phyloP scores from a whole-genome alignment of 2,888 invertebrate species.

The Perizoma affinitatum region DNA sequence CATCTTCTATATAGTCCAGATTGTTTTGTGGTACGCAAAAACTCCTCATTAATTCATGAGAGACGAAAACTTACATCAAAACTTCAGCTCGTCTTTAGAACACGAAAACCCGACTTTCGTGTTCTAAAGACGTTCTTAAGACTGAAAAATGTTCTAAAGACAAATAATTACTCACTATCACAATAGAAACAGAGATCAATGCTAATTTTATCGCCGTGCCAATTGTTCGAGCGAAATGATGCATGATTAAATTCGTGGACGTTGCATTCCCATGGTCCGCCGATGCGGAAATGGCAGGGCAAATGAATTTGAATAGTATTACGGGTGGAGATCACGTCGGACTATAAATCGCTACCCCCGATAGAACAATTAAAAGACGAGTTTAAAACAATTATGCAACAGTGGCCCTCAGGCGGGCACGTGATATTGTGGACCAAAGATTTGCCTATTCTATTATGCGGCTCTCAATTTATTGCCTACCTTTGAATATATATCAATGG shows the following conservation, averaged over 20 bases:
- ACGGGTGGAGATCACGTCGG: conserved; percentile 77
- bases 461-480: conserved; percentile 22
- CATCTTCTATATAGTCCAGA: conserved; percentile 33
- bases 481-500: neutral
- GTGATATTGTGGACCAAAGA: conserved; percentile 63
- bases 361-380: conserved; percentile 84
- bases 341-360: conserved; percentile 78
- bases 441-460: conserved; percentile 24
- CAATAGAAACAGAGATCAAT: conserved; percentile 37
- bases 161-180: conserved; percentile 19
- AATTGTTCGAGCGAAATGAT: conserved; percentile 57
- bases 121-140: no score
- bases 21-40: conserved; percentile 25
- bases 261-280: conserved; percentile 72
- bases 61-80: neutral
- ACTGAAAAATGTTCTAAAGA: no score
- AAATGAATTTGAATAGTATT: conserved; percentile 77
- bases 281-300: conserved; percentile 78
- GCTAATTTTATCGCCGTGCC: conserved; percentile 60
- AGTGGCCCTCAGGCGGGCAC: conserved; percentile 71
- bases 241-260: conserved; percentile 75
- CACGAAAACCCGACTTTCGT: conserved; percentile 12
- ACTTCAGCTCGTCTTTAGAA: conserved; percentile 1
- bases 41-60: conserved; percentile 10
- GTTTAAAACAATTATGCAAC: conserved; percentile 83